These are phyloP conservation scores for Pyrocephalus nanus DNA, from an alignment of 2,797 vertebrate genomes.

Conservation along the genomic window DNA sequence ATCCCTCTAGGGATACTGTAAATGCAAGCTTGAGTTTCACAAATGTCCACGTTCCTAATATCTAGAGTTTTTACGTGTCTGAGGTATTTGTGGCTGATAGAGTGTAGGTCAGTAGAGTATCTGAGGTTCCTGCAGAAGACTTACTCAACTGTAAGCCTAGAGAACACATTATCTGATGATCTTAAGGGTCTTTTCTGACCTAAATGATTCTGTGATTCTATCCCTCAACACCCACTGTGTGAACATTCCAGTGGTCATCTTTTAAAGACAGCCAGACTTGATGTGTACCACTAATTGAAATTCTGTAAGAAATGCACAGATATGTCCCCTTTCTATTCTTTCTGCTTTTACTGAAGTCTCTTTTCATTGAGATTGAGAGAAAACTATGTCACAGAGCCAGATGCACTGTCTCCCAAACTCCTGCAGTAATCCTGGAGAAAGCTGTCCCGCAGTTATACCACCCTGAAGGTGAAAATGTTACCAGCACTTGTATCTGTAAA, in stretches of 20 bases:
- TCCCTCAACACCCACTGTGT: not conserved
- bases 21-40: not conserved
- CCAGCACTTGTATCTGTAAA: not conserved
- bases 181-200: not conserved
- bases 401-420: not conserved
- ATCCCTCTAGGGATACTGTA: not conserved
- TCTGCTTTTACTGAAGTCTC: not conserved
- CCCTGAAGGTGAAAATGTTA: not conserved
- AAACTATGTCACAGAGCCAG: not conserved
- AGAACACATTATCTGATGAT: not conserved
- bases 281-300: not conserved
- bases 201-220: not conserved
- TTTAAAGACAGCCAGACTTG: not conserved
- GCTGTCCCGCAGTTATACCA: not conserved
- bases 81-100: not conserved
- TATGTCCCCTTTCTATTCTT: not conserved
- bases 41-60: not conserved
- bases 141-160: accelerated
- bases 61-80: not conserved
- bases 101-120: not conserved
- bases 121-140: not conserved
- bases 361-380: not conserved
- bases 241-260: not conserved
- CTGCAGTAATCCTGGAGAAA: not conserved
- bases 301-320: not conserved